phyloP scores from a whole-genome alignment of 2,797 vertebrate genomes.

The Podargus strigoides region DNA sequence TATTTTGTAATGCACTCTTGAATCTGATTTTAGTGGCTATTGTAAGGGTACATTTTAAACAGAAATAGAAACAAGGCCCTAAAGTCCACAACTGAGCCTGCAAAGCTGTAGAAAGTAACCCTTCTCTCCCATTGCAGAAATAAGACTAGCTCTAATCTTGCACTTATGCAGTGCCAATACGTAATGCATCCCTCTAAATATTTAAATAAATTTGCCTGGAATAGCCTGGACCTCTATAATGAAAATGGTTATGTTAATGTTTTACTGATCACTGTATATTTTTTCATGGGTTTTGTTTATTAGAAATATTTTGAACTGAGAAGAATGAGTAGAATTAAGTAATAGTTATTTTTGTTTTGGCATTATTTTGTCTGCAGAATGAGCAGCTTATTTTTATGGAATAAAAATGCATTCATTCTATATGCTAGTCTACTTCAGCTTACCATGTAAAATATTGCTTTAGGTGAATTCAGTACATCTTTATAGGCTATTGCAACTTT shows the following conservation, averaged over 20 bases:
- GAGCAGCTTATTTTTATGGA: neutral
- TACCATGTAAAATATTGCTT: neutral
- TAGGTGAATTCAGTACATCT: neutral
- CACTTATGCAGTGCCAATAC: neutral
- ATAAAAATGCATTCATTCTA: neutral
- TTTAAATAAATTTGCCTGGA: neutral
- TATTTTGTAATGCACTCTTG: neutral
- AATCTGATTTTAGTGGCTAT: neutral
- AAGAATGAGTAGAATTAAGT: neutral
- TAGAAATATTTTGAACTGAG: neutral
- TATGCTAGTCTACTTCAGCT: neutral
- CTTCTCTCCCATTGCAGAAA: neutral
- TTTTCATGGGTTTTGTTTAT: neutral
- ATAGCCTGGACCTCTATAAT: neutral
- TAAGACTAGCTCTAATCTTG: neutral
- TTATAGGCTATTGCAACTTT: constrained; percentile 13
- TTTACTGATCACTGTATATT: neutral
- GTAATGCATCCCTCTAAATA: neutral
- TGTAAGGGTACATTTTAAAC: neutral
- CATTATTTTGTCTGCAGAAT: neutral
- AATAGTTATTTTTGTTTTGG: neutral
- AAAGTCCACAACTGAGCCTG: neutral
- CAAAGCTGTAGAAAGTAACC: neutral
- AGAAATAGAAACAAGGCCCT: neutral
- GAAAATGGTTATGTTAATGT: neutral